phyloP scores from a whole-genome alignment of 2,888 invertebrate species.

The Cataglyphis cursor region DNA sequence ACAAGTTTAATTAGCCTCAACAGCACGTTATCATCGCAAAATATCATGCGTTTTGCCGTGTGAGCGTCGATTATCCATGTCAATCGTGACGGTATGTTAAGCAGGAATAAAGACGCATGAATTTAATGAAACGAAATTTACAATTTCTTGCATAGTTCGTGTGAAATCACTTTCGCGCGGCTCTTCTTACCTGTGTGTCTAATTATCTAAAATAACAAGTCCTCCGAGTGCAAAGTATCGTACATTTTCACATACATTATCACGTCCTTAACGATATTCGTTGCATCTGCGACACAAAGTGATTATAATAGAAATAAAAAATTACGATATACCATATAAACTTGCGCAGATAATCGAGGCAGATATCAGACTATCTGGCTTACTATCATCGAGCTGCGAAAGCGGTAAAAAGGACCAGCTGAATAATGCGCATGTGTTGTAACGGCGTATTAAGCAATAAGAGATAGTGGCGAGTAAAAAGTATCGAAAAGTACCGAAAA shows the following conservation, averaged over 20 bases:
- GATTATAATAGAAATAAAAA: slow-evolving; percentile 3
- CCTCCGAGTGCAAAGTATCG: not conserved
- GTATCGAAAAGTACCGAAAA: too few relatives aligned
- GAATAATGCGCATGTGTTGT: slow-evolving; percentile 25
- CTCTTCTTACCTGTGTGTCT: not conserved
- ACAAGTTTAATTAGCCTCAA: slow-evolving; percentile 10
- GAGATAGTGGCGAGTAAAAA: slow-evolving; percentile 22
- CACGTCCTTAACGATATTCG: not conserved
- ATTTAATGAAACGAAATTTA: slow-evolving; percentile 10
- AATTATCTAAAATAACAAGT: not conserved
- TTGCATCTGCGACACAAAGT: not conserved
- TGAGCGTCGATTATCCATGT: slow-evolving; percentile 7
- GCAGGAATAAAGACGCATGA: not conserved
- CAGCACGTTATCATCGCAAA: slow-evolving; percentile 2
- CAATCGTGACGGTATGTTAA: slow-evolving; percentile 16
- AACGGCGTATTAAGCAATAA: slow-evolving; percentile 36
- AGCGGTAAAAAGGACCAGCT: slow-evolving; percentile 28
- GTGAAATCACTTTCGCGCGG: not conserved
- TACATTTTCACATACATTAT: slow-evolving; percentile 3
- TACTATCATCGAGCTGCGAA: slow-evolving; percentile 23
- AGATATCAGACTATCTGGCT: slow-evolving; percentile 9
- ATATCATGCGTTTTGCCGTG: slow-evolving; percentile 13
- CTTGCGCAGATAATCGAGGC: slow-evolving; percentile 10
- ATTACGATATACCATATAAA: not conserved
- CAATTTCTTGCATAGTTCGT: not conserved